Evolutionary conservation across 2,113 vertebrate genomes (phyloP).

Genomic region (Anhinga anhinga): DNA sequence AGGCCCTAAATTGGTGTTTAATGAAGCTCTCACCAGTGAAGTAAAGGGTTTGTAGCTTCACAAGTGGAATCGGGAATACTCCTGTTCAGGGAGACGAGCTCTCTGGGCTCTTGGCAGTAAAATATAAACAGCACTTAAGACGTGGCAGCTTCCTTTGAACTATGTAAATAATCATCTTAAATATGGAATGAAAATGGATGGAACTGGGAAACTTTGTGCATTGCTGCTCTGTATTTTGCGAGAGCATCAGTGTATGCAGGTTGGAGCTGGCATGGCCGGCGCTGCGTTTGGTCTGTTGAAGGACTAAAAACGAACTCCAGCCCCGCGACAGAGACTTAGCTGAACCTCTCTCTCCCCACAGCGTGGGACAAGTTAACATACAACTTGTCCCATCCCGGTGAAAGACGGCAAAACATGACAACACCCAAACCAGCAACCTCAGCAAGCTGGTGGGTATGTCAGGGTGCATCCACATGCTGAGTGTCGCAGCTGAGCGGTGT

Average conservation of each 20-base stretch:
- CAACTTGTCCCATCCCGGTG: background rate
- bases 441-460: rapidly evolving
- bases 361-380: background rate
- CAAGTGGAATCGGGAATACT: background rate
- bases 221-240: background rate
- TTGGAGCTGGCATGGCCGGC: background rate
- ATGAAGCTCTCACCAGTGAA: background rate
- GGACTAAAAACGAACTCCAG: background rate
- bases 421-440: background rate
- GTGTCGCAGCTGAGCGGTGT: background rate
- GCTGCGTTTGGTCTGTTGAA: background rate
- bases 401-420: background rate
- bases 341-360: background rate
- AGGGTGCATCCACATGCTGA: rapidly evolving
- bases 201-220: background rate
- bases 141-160: background rate
- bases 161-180: background rate
- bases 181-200: background rate
- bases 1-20: background rate
- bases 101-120: rapidly evolving
- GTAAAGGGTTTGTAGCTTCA: background rate
- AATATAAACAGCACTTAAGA: background rate
- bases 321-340: background rate
- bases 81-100: background rate
- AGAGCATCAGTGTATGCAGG: background rate